Base-by-base conservation (phyloP, 2,113 vertebrate genomes). In the Corvus hawaiiensis region DNA sequence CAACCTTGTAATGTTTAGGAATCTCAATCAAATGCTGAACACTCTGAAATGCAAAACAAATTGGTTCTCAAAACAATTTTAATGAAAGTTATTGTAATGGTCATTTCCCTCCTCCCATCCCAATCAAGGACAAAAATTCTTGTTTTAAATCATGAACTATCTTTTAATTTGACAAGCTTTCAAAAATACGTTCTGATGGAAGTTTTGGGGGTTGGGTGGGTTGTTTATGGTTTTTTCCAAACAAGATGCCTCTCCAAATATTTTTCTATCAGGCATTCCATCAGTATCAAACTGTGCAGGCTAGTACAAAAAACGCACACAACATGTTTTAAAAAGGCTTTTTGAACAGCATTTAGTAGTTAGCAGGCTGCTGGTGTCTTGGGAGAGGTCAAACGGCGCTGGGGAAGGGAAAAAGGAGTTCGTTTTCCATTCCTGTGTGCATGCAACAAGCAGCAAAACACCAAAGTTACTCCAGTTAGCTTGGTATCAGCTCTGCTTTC, bases 371-470 rank as follows among this genome's bases (percentile, higher is more conserved):
- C 96, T 98, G 98, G 98, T 98, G 97, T 98, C 98, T 98, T 98
- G 98, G 98, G 98, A 98, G 98, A 98, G 98, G 97, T 99, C 98
- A 98, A 98, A 98, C 97, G 98, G 94, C 97, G 98, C 91, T 98
- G 98, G 98, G 98, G 97, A 98, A 98, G 98, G 98, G 97, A 94
- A 98, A 98, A 98, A 97, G 98, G 96, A 98, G 98, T 94, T 98
- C 94, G 97, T 97, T 98, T 98, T 98, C 98, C 98, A 98, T 98
- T 99, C 99, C 98, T 98, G 98, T 98, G 98, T 98, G 98, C 99
- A 99, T 99, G 99, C 99, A 99, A 99, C 98, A 99, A 99, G 98
- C 98, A 99, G 98, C 98, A 98, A 98, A 98, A 98, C 97, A 99
- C 95, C 98, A 98, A 98, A 98, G 98, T 98, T 98, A 99, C 97